phyloP scores from a whole-genome alignment of 35 echinoderm and acorn worm species.

The Anneissia japonica region DNA sequence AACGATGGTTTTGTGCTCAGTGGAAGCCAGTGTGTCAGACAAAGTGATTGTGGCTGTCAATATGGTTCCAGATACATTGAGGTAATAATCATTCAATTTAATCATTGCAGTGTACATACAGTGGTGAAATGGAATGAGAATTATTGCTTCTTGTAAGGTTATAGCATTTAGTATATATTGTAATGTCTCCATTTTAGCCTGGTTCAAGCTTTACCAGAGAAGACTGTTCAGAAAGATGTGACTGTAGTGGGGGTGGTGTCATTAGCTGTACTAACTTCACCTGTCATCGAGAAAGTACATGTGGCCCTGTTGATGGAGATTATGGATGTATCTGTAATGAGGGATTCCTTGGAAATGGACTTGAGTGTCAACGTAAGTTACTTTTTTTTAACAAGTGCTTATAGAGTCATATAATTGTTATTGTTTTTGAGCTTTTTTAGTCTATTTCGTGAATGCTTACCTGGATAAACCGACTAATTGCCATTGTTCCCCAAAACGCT shows the following conservation, averaged over 20 bases:
- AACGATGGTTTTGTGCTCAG: neutral
- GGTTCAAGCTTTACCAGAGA: neutral
- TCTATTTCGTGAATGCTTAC: no score
- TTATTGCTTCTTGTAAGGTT: neutral
- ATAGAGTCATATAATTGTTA: no score
- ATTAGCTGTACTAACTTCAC: neutral
- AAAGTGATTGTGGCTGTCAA: conserved; percentile 26
- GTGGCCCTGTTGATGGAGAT: conserved; percentile 1
- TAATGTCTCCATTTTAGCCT: neutral
- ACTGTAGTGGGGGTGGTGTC: neutral
- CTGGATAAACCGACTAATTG: no score
- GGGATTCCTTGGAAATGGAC: conserved; percentile 36
- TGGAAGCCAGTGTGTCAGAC: neutral
- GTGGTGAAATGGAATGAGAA: no score
- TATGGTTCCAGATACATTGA: conserved; percentile 1
- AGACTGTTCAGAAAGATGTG: neutral
- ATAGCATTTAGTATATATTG: neutral
- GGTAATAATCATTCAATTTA: neutral
- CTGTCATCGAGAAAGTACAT: conserved; percentile 30
- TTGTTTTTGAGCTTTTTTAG: no score
- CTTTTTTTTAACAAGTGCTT: neutral
- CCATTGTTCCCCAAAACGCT: no score
- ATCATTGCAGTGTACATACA: no score
- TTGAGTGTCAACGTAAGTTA: conserved; percentile 25
- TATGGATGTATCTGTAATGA: conserved; percentile 48